Evolutionary conservation across 2,888 invertebrate species (phyloP).

Genomic region (Bibio marci): DNA sequence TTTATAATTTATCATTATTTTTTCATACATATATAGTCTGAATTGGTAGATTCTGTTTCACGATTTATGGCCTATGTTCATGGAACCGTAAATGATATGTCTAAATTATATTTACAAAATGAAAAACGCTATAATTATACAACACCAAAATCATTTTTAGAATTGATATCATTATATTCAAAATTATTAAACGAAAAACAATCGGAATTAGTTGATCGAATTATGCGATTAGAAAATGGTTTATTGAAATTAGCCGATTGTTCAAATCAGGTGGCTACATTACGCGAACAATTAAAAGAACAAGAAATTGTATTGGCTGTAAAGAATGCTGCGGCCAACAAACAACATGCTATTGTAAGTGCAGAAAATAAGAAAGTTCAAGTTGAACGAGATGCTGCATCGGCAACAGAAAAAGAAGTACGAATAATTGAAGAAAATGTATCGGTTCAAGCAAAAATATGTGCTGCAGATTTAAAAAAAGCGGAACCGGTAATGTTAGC

Average conservation of each 20-base stretch:
- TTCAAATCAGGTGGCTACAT: conserved; percentile 66
- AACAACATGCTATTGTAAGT: conserved; percentile 68
- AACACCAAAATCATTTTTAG: conserved; percentile 89
- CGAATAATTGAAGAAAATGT: conserved; percentile 79
- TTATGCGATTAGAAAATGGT: conserved; percentile 69
- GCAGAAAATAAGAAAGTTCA: conserved; percentile 84
- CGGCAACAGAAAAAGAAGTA: conserved; percentile 80
- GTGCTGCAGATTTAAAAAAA: conserved; percentile 74
- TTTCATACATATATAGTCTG: conserved; percentile 24
- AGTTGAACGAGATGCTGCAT: conserved; percentile 63
- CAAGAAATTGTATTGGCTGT: conserved; percentile 72
- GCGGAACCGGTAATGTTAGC: conserved; percentile 83
- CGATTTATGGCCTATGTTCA: conserved; percentile 85
- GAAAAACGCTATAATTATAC: conserved; percentile 89
- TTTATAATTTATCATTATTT: not conserved
- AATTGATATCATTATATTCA: conserved; percentile 70
- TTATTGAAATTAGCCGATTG: conserved; percentile 74
- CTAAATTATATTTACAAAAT: conserved; percentile 58
- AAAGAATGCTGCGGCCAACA: conserved; percentile 81
- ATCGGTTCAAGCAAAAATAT: conserved; percentile 64
- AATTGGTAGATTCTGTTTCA: conserved; percentile 48
- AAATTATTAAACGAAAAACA: conserved; percentile 53
- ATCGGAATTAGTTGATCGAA: conserved; percentile 52
- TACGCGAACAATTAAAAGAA: conserved; percentile 50
- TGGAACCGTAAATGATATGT: conserved; percentile 72